phyloP scores from a whole-genome alignment of 2,888 invertebrate species.

The Eupithecia dodoneata region DNA sequence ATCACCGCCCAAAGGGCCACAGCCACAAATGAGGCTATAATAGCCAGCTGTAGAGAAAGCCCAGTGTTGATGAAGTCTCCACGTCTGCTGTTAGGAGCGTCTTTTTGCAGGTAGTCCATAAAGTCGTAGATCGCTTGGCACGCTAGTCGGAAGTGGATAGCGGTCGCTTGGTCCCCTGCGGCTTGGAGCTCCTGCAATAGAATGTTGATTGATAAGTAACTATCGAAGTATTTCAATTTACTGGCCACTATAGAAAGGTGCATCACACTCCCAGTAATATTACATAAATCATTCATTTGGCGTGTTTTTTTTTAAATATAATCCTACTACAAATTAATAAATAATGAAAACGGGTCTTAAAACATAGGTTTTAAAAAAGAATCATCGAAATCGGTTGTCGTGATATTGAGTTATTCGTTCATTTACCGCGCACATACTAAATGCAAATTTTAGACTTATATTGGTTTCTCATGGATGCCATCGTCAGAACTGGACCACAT shows the following conservation, averaged over 20 bases:
- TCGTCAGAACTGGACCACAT: too few species aligned
- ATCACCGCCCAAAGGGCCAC: constrained; percentile 83
- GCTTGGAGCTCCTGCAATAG: constrained; percentile 73
- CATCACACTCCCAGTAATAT: not conserved
- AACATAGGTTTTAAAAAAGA: too few species aligned
- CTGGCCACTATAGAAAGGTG: not conserved
- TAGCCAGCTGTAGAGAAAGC: constrained; percentile 86
- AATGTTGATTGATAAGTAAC: constrained; percentile 20
- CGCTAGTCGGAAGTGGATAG: constrained; percentile 86
- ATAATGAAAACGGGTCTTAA: too few species aligned
- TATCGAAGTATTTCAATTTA: not conserved
- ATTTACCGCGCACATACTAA: too few species aligned
- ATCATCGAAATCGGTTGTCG: too few species aligned
- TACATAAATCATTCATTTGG: too few species aligned
- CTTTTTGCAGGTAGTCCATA: constrained; percentile 92
- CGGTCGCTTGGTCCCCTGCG: constrained; percentile 83
- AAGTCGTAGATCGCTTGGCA: constrained; percentile 92
- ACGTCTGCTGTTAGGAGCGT: constrained; percentile 86
- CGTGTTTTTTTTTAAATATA: too few species aligned
- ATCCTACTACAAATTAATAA: too few species aligned
- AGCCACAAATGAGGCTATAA: constrained; percentile 86
- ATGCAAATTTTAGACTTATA: too few species aligned
- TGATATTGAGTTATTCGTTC: too few species aligned
- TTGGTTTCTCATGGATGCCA: too few species aligned
- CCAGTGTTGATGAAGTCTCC: constrained; percentile 90